Evolutionary conservation across 2,797 vertebrate genomes (phyloP).

Genomic region (Lepidocolaptes lacrymiger): DNA sequence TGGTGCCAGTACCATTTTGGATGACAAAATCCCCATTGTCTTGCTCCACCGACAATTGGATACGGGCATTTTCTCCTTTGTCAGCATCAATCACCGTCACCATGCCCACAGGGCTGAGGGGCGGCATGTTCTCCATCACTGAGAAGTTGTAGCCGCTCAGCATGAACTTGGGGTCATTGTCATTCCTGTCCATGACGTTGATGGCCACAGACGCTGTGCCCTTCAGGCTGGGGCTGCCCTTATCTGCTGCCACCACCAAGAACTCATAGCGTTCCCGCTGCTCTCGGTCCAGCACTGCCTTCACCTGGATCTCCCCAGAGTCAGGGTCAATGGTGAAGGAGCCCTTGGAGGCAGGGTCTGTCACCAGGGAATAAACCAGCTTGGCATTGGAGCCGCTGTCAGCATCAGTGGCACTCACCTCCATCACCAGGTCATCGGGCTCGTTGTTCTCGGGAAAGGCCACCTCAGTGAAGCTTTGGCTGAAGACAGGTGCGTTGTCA

Average conservation of each 20-base stretch:
- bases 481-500: slow-evolving; percentile 91
- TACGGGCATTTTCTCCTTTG: slow-evolving; percentile 90
- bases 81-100: slow-evolving; percentile 94
- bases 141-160: slow-evolving; percentile 96
- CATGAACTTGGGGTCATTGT: slow-evolving; percentile 98
- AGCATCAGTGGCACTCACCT: slow-evolving; percentile 87
- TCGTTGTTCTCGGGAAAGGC: slow-evolving; percentile 91
- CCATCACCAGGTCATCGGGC: slow-evolving; percentile 86
- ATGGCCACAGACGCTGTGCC: slow-evolving; percentile 92
- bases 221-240: slow-evolving; percentile 90
- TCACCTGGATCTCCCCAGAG: slow-evolving; percentile 89
- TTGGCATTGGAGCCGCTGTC: slow-evolving; percentile 94
- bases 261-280: slow-evolving; percentile 89
- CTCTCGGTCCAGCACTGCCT: slow-evolving; percentile 90
- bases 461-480: slow-evolving; percentile 87
- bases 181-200: slow-evolving; percentile 93
- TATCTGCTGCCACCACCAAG: slow-evolving; percentile 90
- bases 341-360: slow-evolving; percentile 80
- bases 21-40: slow-evolving; percentile 96
- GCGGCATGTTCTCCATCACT: slow-evolving; percentile 94
- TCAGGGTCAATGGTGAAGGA: slow-evolving; percentile 89
- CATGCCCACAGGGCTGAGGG: slow-evolving; percentile 93
- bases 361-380: slow-evolving; percentile 88
- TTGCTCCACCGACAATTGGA: slow-evolving; percentile 90
- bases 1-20: slow-evolving; percentile 95